Evolutionary conservation across 64 coral and sea anemone species (phyloP).

Genomic region (Acropora yongei): DNA sequence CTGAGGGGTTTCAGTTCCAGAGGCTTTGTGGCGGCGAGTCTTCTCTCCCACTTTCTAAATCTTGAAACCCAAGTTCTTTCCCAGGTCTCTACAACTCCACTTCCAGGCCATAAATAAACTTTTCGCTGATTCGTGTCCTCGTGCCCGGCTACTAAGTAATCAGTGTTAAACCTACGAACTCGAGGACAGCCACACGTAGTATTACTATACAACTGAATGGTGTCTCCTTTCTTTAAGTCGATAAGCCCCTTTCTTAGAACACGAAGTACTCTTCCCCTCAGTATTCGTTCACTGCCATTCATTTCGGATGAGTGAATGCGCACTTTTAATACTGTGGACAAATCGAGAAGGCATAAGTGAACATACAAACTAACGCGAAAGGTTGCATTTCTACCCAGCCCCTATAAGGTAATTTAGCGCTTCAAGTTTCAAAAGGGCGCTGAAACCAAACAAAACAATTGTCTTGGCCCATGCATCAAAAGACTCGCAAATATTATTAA

Average conservation of each 20-base stretch:
- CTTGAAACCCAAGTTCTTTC: conserved; percentile 25
- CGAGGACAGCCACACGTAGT: conserved; percentile 32
- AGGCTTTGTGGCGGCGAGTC: background rate
- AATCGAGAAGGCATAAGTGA: background rate
- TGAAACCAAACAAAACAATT: too few species aligned
- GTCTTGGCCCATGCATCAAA: too few species aligned
- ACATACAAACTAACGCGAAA: background rate
- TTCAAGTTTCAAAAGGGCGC: too few species aligned
- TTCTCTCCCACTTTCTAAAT: conserved; percentile 34
- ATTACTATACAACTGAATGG: conserved; percentile 2
- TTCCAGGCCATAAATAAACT: background rate
- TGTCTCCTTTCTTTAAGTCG: conserved; percentile 35
- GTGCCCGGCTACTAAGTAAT: conserved; percentile 30
- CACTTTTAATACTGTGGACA: conserved; percentile 23
- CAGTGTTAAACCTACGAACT: background rate
- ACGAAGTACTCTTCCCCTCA: background rate
- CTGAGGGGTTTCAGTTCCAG: background rate
- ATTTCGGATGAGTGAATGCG: background rate
- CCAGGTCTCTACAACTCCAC: conserved; percentile 14
- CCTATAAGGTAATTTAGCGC: too few species aligned
- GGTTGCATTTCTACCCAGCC: too few species aligned
- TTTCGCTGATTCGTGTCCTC: background rate
- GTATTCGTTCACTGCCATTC: background rate
- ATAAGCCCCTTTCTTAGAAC: background rate
- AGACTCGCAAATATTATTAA: too few species aligned